These are phyloP conservation scores for Bradypodion pumilum DNA, from an alignment of 2,797 vertebrate genomes.

Conservation along the genomic window DNA sequence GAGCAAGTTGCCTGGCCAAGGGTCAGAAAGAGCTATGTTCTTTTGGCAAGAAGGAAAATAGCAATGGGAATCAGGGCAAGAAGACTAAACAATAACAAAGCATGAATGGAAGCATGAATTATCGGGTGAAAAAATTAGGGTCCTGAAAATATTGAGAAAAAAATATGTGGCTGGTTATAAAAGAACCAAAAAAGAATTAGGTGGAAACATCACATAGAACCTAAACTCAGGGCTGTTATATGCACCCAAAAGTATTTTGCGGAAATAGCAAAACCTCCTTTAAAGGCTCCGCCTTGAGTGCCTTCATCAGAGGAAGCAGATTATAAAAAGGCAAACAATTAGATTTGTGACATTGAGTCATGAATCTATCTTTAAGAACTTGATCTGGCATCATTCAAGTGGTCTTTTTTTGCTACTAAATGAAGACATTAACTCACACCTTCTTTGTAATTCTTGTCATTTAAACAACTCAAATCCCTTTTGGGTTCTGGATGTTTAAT, in stretches of 20 bases:
- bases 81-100: background rate
- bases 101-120: background rate
- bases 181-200: too few species aligned
- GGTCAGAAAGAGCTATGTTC: too few species aligned
- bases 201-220: background rate
- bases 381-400: background rate
- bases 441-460: background rate
- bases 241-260: too few species aligned
- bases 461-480: background rate
- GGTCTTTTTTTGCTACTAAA: background rate
- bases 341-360: background rate
- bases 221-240: background rate
- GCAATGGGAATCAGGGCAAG: too few species aligned
- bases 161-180: background rate
- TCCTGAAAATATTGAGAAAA: background rate
- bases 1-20: background rate
- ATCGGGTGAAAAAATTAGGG: background rate
- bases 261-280: too few species aligned
- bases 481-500: background rate
- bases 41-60: background rate
- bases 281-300: too few species aligned
- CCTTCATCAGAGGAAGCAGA: too few species aligned
- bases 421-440: background rate
- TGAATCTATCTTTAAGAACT: background rate
- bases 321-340: too few species aligned